Evolutionary conservation across 64 coral and sea anemone species (phyloP).

Genomic region (Pachyseris speciosa): DNA sequence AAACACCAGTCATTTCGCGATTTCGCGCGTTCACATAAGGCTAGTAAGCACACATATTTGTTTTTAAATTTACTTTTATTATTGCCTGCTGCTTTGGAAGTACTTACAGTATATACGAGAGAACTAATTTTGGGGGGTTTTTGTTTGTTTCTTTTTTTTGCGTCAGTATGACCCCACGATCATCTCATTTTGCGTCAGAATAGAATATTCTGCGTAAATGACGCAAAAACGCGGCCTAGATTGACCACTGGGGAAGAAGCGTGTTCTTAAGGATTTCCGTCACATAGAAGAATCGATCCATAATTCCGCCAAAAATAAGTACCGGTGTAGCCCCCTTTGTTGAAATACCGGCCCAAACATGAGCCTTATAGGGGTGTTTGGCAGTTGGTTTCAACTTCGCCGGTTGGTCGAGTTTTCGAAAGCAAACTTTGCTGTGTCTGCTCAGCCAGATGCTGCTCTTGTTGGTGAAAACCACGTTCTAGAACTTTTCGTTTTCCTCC

Average conservation of each 20-base stretch:
- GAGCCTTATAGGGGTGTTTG: too few relatives aligned
- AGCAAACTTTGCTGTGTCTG: neutral
- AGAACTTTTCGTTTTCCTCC: neutral
- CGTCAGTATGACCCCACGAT: slow-evolving; percentile 14
- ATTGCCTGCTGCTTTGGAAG: slow-evolving; percentile 15
- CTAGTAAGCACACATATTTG: slow-evolving; percentile 8
- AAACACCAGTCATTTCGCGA: neutral
- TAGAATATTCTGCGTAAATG: slow-evolving; percentile 23
- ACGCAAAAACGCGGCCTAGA: slow-evolving; percentile 21
- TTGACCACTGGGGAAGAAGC: neutral
- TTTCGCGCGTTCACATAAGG: neutral
- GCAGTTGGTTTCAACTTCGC: too few relatives aligned
- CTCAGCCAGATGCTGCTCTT: slow-evolving; percentile 10
- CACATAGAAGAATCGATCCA: too few relatives aligned
- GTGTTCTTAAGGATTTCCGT: neutral
- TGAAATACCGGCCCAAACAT: too few relatives aligned
- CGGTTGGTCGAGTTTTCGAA: neutral
- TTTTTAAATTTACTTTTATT: slow-evolving; percentile 22
- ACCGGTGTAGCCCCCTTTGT: too few relatives aligned
- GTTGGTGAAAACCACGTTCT: neutral
- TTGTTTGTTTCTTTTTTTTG: slow-evolving; percentile 23
- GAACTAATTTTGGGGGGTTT: neutral
- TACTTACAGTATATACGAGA: slow-evolving; percentile 9
- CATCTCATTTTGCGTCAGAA: slow-evolving; percentile 23
- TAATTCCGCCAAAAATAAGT: too few relatives aligned